Evolutionary conservation across 2,113 vertebrate genomes (phyloP).

Genomic region (Struthidea cinerea): DNA sequence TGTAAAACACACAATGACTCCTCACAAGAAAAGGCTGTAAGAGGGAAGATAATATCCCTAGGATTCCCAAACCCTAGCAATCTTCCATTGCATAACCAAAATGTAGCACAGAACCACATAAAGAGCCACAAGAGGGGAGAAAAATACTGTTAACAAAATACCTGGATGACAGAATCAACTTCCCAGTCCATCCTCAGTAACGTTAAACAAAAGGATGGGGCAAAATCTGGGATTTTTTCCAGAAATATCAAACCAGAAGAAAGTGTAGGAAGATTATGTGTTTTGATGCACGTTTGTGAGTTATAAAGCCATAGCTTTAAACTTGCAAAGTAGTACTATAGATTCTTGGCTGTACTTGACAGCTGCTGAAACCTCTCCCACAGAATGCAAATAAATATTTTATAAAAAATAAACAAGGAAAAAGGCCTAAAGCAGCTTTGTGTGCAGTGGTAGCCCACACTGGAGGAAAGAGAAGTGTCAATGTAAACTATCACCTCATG

Average conservation of each 20-base stretch:
- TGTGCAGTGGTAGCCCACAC: background rate
- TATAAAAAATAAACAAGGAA: background rate
- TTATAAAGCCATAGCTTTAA: background rate
- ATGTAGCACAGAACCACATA: background rate
- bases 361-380: constrained; percentile 4
- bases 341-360: background rate
- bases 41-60: background rate
- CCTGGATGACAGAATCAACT: background rate
- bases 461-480: background rate
- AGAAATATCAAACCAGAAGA: background rate
- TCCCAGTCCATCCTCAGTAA: background rate
- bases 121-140: background rate
- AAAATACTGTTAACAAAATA: background rate
- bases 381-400: constrained; percentile 19
- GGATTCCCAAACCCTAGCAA: background rate
- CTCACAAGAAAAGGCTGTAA: background rate
- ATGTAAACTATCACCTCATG: background rate
- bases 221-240: background rate
- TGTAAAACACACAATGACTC: background rate
- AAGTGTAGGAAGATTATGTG: background rate
- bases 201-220: background rate
- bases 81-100: background rate
- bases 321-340: background rate
- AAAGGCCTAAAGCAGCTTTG: background rate
- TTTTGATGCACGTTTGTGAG: rapidly evolving